phyloP scores from a whole-genome alignment of 2,113 vertebrate species.

The Caranx ignobilis region DNA sequence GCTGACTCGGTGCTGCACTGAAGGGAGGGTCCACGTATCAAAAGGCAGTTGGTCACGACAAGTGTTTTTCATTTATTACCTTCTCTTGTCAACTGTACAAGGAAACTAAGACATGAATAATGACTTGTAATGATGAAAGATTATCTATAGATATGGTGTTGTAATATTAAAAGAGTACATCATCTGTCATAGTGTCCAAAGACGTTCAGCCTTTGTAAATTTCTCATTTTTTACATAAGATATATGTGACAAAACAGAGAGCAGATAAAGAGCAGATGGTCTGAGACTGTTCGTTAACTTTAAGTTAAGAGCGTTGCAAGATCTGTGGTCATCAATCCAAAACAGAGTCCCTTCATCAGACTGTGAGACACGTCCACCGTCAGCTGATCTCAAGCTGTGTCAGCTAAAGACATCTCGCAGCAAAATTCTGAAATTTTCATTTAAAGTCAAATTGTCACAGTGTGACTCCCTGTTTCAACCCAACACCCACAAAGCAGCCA shows the following conservation, averaged over 20 bases:
- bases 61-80: neutral
- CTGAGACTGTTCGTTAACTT: neutral
- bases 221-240: neutral
- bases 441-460: neutral
- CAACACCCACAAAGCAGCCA: neutral
- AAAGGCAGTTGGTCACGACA: slow-evolving; percentile 33
- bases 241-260: neutral
- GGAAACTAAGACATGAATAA: neutral
- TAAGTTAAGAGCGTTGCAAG: too few relatives aligned
- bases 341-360: neutral
- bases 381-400: neutral
- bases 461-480: neutral
- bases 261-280: neutral
- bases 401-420: neutral
- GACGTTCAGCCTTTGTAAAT: neutral
- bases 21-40: neutral
- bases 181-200: neutral
- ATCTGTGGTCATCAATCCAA: neutral
- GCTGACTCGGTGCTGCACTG: slow-evolving; percentile 49
- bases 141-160: neutral
- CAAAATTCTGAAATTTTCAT: neutral
- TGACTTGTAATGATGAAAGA: neutral
- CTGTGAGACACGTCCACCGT: neutral
- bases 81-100: neutral
- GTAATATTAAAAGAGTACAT: neutral